Percentiles rank a stretch among this genome's conserved stretches.
These are phyloP conservation scores for Cassiopea andromeda DNA, from an alignment of 30 jellyfish, hydroid and myxozoan genomes.

Conservation along the genomic window DNA sequence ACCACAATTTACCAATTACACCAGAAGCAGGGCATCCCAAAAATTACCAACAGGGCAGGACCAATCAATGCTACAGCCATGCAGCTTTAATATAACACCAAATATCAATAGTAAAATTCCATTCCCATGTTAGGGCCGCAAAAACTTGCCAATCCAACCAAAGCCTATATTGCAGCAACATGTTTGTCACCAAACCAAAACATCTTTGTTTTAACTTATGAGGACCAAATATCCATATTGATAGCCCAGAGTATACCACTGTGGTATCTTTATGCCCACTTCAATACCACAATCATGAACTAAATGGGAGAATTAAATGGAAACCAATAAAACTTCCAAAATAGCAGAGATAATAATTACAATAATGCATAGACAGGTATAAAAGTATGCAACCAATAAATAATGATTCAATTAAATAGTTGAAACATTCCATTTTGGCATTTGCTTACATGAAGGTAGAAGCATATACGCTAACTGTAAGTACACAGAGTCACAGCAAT, in stretches of 20 bases:
- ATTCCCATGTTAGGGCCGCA: neutral
- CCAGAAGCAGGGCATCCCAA: constrained; percentile 11
- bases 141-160: constrained; percentile 34
- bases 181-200: constrained; percentile 50
- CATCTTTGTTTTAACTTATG: constrained; percentile 1
- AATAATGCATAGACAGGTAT: neutral
- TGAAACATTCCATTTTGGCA: too few relatives aligned
- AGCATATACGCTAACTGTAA: too few relatives aligned
- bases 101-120: neutral
- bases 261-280: constrained; percentile 48
- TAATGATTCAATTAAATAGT: too few relatives aligned
- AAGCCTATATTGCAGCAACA: constrained; percentile 40
- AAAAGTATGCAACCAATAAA: neutral
- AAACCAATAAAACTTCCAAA: neutral
- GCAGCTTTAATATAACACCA: constrained; percentile 3
- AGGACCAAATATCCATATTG: constrained; percentile 38
- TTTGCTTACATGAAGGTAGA: too few relatives aligned
- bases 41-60: constrained; percentile 7
- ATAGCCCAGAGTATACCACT: constrained; percentile 57
- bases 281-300: constrained; percentile 64
- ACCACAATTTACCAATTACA: constrained; percentile 14
- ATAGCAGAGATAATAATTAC: neutral
- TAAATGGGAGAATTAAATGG: constrained; percentile 43
- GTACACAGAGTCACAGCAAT: too few relatives aligned
- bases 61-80: constrained; percentile 9